Evolutionary conservation across 1,140 invertebrate genomes (phyloP), one percentile per base, ranked within the genome.

Genomic region (Camponotus pennsylvanicus): DNA sequence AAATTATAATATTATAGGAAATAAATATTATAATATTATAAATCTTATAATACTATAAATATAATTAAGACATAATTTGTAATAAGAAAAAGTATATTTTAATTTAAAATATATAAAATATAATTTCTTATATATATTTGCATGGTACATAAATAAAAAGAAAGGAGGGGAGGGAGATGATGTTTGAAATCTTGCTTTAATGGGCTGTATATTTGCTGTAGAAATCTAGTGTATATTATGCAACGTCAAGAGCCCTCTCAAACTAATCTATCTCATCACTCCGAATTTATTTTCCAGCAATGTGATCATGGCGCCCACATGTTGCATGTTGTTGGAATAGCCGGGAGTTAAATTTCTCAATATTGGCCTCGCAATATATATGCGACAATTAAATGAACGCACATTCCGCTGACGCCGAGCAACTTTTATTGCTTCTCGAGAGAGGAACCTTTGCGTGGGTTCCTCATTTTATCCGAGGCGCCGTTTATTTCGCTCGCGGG

Each of bases 351-450:
- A 79, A 67, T 69, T 21, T 32, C 21, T 55, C 8, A 37, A 64
- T 78, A 78, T 78, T 40, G 42, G 75, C 0, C 75, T 42, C 45
- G 42, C 63, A 15, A 69, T 69, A 52, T 69, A 52, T 67, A 67
- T 21, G 45, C 45, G 45, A 79, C 61, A 79, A 79, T 69, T 79
- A 55, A 79, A 67, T 52, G 42, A 67, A 15, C 34, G 61, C 61
- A 11, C 75, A 79, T 78, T 66, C 27, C 77, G 45, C 45, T 37
- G 34, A 37, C 42, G n/a, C 63, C 42, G 27, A 66, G 13, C 18
- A 67, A 79, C n/a, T 79, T 69, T 79, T 67, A 79, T 79, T 52
- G 45, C 42, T 79, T 32, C 42, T 79, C 32, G 42, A 34, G 63
- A 34, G 63, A 69, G n/a, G 15, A 42, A 71, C 71, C n/a, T 61